Conservation (phyloP, 2,797 vertebrate species). For the Acomys russatus region DNA sequence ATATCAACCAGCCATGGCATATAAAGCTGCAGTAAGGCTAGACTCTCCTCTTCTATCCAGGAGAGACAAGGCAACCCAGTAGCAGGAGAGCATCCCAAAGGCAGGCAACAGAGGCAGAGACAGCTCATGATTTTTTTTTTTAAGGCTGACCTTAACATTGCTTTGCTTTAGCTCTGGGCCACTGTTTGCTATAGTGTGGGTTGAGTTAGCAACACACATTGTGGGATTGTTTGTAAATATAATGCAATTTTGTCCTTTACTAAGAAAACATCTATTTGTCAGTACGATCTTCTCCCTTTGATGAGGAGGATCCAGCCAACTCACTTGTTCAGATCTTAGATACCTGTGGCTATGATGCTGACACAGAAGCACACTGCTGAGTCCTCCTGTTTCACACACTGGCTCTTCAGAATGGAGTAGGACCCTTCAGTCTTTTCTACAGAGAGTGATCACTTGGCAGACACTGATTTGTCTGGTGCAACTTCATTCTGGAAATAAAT, state of each 20-base stretch:
- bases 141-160: not conserved
- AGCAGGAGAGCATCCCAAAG: too few species aligned
- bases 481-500: rapidly evolving
- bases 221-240: not conserved
- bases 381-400: not conserved
- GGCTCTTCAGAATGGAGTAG: not conserved
- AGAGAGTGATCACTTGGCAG: not conserved
- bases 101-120: not conserved
- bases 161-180: not conserved
- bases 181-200: not conserved
- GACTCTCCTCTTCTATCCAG: too few species aligned
- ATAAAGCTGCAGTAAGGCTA: too few species aligned
- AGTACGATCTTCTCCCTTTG: not conserved
- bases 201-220: not conserved
- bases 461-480: rapidly evolving
- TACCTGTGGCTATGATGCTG: not conserved
- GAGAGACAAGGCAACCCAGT: too few species aligned
- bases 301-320: not conserved
- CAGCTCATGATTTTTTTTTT: not conserved
- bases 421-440: rapidly evolving
- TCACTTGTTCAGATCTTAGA: too few species aligned
- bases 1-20: too few species aligned
- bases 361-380: not conserved
- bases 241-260: not conserved
- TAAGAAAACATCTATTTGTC: not conserved